Evolutionary conservation across 1,140 invertebrate species (phyloP), one percentile per base, ranked within the genome.

Genomic region (Aphelenchoides avenae): DNA sequence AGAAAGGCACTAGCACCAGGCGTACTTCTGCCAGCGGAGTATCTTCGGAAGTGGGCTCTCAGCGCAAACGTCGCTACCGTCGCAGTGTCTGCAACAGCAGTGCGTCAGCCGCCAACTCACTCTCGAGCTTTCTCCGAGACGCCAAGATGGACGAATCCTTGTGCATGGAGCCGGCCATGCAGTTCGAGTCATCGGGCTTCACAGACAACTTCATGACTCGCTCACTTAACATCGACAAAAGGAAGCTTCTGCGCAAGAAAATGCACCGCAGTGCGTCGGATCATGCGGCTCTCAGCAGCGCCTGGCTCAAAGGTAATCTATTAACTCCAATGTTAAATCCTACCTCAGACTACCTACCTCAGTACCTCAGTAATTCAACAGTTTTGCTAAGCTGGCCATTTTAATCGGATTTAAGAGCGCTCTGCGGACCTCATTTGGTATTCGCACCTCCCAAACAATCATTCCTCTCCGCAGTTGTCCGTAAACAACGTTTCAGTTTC

Each of bases 251-350:
- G 13, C n/a, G 41, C 13, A 57, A 43, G 13, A 24, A n/a, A 62
- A 64, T 59, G 57, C 57, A 54, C 40, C 61, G 57, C 6, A 64
- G 58, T 26, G 50, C 57, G 15, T 59, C 57, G 6, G 57, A 59
- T 20, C 49, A 56, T 43, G 41, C 40, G 3, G 52, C n/a, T n/a
- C n/a, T n/a, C n/a, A n/a, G n/a, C n/a, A n/a, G n/a, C n/a, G n/a
- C n/a, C n/a, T n/a, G n/a, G n/a, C n/a, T n/a, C n/a, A n/a, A n/a
- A n/a, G n/a, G n/a, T n/a, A n/a, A n/a, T n/a, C n/a, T n/a, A n/a
- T n/a, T n/a, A n/a, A n/a, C n/a, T n/a, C n/a, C n/a, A n/a, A n/a
- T n/a, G n/a, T n/a, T n/a, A n/a, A n/a, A n/a, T n/a, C n/a, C n/a
- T n/a, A n/a, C n/a, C n/a, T n/a, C n/a, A n/a, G n/a, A n/a, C n/a